Percentiles rank a stretch among this genome's conserved stretches.
These are phyloP conservation scores for Ochropacha duplaris DNA, from an alignment of 2,888 invertebrate genomes.

Conservation along the genomic window DNA sequence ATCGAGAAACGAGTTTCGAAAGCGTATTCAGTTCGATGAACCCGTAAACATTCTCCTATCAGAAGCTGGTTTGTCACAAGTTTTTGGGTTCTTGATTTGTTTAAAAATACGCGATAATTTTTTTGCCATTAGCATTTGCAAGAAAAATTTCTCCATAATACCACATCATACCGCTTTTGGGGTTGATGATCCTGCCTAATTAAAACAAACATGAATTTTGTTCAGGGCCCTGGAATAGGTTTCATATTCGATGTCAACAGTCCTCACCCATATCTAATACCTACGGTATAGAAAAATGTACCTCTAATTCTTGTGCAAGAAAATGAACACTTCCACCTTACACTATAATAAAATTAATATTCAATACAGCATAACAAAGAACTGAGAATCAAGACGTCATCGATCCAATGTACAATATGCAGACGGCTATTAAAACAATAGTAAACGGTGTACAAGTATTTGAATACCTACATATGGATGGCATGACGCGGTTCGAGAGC, in stretches of 20 bases:
- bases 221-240: too few relatives aligned
- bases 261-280: background rate
- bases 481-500: conserved; percentile 13
- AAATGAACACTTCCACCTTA: background rate
- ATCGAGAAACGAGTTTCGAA: conserved; percentile 74
- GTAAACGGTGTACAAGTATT: conserved; percentile 8
- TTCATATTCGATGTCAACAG: too few relatives aligned
- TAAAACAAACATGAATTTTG: too few relatives aligned
- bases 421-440: conserved; percentile 16
- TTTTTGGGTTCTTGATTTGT: conserved; percentile 20
- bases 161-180: too few relatives aligned
- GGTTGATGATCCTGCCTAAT: too few relatives aligned
- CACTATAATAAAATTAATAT: background rate
- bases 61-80: conserved; percentile 50
- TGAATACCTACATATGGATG: conserved; percentile 16
- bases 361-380: conserved; percentile 10
- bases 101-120: too few relatives aligned
- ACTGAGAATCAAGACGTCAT: conserved; percentile 7
- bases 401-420: conserved; percentile 17
- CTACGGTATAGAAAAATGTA: background rate
- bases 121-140: too few relatives aligned
- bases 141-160: too few relatives aligned
- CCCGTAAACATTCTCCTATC: conserved; percentile 63
- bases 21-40: conserved; percentile 68
- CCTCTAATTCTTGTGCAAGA: background rate